Base-by-base conservation (phyloP, 2,888 invertebrate genomes). In the Chaetogeoica ovagalla region DNA sequence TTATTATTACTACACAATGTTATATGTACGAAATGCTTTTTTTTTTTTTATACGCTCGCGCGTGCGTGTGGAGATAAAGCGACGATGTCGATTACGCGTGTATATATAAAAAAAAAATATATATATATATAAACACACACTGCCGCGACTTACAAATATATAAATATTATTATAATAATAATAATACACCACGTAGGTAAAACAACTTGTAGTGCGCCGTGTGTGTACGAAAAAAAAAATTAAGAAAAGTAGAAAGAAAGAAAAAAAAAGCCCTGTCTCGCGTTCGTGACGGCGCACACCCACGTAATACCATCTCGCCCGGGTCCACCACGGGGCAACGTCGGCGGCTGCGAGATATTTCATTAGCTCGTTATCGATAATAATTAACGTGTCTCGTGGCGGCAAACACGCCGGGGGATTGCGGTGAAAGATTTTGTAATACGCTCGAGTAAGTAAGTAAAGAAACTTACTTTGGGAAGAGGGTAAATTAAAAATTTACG, bases 361-460 rank as follows among this genome's bases (percentile, higher is more conserved):
- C 79, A 79, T 79, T 79, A 79, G 79, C 79, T 79, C 63, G 79
- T 71, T 79, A 79, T 79, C 70, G 79, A 79, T 79, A 79, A 79
- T 79, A 79, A 79, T 79, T 79, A 79, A 79, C 79, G 79, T 63
- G 79, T 79, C 79, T 71, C 63, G 70, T 63, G 69, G 69, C 60
- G 43, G 37, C 66, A 39, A 43, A 37, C 66, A 55, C 39, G 70
- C 62, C 57, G 21, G 62, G 70, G 77, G 77, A 77, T 70, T 69
- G 60, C 37, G 77, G 39, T 55, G 70, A 70, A 70, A 77, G 55
- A 71, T 79, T 63, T 62, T 5, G 62, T 65, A 79, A 65, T 30
- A 30, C 15, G 59, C 23, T 21, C 65, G 55, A 0, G 15, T 17
- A 37, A 37, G 15, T 7, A 6, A 0, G 37, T 15, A 23, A 4